phyloP scores from a whole-genome alignment of 2,797 vertebrate species.

The Vultur gryphus region DNA sequence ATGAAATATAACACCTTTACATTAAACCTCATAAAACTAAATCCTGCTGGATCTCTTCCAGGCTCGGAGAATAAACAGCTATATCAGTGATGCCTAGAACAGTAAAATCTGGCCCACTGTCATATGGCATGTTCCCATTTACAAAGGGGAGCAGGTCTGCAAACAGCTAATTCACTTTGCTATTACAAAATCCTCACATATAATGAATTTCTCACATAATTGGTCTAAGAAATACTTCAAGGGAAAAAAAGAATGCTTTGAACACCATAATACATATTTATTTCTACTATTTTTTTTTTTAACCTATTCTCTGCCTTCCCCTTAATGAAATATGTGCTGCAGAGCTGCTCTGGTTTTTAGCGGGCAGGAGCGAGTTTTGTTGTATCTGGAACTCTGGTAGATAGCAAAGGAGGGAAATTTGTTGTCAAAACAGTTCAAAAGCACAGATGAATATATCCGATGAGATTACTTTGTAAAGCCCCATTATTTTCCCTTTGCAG shows the following conservation, averaged over 20 bases:
- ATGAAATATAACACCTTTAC: slow-evolving; percentile 84
- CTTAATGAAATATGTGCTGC: not conserved
- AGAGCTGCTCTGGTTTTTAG: not conserved
- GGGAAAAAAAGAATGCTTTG: slow-evolving; percentile 7
- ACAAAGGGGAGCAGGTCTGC: slow-evolving; percentile 43
- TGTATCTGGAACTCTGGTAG: not conserved
- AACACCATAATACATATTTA: slow-evolving; percentile 13
- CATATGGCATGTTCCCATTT: slow-evolving; percentile 49
- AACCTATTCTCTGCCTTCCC: not conserved
- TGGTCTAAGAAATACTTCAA: slow-evolving; percentile 54
- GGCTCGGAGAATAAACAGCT: slow-evolving; percentile 74
- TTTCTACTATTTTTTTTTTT: not conserved
- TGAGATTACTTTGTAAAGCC: not conserved
- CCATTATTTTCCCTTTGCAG: not conserved
- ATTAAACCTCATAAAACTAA: slow-evolving; percentile 82
- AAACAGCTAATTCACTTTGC: slow-evolving; percentile 60
- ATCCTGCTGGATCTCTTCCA: slow-evolving; percentile 76
- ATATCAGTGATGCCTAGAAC: slow-evolving; percentile 72
- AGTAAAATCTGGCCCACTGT: slow-evolving; percentile 68
- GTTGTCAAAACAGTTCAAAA: slow-evolving; percentile 7
- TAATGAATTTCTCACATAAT: slow-evolving; percentile 63
- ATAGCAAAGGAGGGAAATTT: not conserved
- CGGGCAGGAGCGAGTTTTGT: not conserved
- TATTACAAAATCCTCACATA: slow-evolving; percentile 65
- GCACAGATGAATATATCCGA: not conserved